Evolutionary conservation across 2,888 invertebrate genomes (phyloP).

Genomic region (Synergus laeviventris): DNA sequence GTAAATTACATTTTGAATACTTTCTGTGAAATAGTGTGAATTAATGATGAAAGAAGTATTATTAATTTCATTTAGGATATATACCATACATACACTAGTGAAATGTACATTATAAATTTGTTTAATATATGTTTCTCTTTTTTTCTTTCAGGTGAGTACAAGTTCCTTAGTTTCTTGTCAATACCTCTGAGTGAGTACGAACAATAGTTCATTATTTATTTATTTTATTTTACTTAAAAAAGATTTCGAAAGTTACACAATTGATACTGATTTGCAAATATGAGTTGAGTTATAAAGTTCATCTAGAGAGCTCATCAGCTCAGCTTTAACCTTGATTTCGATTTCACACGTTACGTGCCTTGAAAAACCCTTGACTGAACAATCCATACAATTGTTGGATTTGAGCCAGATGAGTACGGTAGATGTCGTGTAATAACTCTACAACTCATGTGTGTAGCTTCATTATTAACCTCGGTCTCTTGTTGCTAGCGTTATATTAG

Average conservation of each 20-base stretch:
- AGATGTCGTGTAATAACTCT: not conserved
- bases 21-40: not conserved
- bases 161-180: not conserved
- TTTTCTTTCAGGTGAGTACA: constrained; percentile 26
- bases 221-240: too few species aligned
- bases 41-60: not conserved
- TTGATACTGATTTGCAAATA: too few species aligned
- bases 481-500: constrained; percentile 35
- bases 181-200: constrained; percentile 1
- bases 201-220: too few species aligned
- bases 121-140: not conserved
- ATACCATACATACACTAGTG: too few species aligned
- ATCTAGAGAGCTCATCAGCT: not conserved
- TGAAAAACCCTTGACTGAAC: not conserved
- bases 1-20: constrained; percentile 37
- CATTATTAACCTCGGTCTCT: constrained; percentile 30
- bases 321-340: not conserved
- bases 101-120: too few species aligned
- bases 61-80: not conserved
- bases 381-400: constrained; percentile 14
- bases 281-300: not conserved
- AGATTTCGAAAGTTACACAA: too few species aligned
- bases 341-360: not conserved
- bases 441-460: constrained; percentile 4
- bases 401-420: constrained; percentile 1